Evolutionary conservation across 2,888 invertebrate genomes (phyloP).

Genomic region (Aporophyla lueneburgensis): DNA sequence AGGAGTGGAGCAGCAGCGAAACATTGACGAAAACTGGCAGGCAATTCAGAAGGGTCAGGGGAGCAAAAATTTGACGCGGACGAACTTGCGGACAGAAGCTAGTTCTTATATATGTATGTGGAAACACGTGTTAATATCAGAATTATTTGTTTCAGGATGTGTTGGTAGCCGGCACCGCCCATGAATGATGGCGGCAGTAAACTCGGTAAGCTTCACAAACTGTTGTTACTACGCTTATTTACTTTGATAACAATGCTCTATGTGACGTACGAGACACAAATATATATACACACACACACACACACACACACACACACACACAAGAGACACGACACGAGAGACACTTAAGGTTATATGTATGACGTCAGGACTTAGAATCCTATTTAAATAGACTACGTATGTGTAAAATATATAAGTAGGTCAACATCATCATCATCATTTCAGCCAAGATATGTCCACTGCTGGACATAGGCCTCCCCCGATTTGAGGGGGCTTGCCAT

Average conservation of each 20-base stretch:
- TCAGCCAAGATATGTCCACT: too few species aligned
- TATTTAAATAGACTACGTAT: not conserved
- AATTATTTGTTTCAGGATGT: constrained; percentile 86
- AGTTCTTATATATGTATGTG: not conserved
- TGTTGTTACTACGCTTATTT: constrained; percentile 6
- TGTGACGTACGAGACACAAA: not conserved
- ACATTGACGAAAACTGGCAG: too few species aligned
- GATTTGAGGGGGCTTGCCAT: too few species aligned
- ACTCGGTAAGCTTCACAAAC: constrained; percentile 89
- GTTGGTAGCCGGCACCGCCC: constrained; percentile 79
- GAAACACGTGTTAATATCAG: constrained; percentile 22
- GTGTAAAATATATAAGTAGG: not conserved
- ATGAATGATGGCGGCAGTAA: constrained; percentile 92
- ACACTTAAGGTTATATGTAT: not conserved
- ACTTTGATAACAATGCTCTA: not conserved
- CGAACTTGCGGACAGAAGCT: too few species aligned
- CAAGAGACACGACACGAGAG: too few species aligned
- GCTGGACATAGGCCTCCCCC: too few species aligned
- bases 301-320: too few species aligned
- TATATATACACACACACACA: too few species aligned
- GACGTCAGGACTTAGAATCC: not conserved
- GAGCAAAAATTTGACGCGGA: too few species aligned
- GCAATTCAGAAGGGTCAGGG: too few species aligned
- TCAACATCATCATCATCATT: too few species aligned
- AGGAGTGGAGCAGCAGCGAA: too few species aligned